Conservation (phyloP, 2,113 vertebrate genomes). For the Glareola pratincola region DNA sequence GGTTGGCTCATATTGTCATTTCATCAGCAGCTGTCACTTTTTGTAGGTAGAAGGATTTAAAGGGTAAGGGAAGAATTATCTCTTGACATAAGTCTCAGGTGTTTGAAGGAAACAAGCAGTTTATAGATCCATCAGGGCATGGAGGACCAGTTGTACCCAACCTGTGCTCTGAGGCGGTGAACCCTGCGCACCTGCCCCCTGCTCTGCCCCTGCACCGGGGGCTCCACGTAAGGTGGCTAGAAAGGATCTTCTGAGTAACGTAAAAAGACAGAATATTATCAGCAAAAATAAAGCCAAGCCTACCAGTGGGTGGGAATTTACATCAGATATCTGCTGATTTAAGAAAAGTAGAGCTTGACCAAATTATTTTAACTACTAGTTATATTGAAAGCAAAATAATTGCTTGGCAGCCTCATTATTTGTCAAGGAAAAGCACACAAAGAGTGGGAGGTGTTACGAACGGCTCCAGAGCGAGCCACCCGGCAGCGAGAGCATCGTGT, state of each 20-base stretch:
- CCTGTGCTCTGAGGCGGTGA: accelerated
- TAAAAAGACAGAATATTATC: background rate
- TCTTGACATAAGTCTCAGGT: background rate
- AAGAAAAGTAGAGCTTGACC: background rate
- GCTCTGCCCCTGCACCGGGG: background rate
- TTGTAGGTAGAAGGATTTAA: background rate
- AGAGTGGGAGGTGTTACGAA: background rate
- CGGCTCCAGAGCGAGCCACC: background rate
- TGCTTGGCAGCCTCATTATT: background rate
- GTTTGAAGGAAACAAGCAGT: background rate
- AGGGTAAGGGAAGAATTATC: background rate
- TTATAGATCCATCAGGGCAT: background rate
- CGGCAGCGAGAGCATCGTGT: background rate
- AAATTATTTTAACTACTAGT: background rate
- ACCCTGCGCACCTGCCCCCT: background rate
- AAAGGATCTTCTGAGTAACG: background rate
- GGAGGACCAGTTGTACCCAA: background rate
- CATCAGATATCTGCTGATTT: background rate
- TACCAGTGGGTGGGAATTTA: background rate
- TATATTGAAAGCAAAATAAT: background rate
- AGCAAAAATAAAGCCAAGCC: background rate
- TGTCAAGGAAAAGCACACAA: background rate
- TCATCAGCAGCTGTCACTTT: background rate
- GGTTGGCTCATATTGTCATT: background rate
- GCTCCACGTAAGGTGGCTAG: too few relatives aligned